Base-by-base conservation (phyloP, 2,797 vertebrate species). In the Phylloscopus collybita region DNA sequence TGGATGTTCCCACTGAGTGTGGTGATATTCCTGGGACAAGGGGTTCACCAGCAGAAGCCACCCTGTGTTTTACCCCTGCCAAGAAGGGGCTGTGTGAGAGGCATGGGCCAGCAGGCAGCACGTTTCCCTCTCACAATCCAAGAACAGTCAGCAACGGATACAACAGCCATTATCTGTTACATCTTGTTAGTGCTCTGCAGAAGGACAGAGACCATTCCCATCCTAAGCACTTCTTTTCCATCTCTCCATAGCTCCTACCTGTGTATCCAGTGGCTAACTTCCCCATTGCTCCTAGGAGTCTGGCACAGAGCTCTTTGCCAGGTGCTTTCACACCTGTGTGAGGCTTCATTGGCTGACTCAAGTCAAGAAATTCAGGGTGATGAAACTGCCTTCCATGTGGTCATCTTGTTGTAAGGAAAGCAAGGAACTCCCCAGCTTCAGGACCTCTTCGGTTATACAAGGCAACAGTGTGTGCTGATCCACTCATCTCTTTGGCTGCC, bases 401-500 rank as follows among this genome's bases (percentile, higher is more conserved):
- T 16, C 15, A 20, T 14, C 60, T 76, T 16, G 6, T 16, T 72
- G 56, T 38, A 61, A 47, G 38, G n/a, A 79, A 49, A 66, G 44
- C 17, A 66, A 69, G 59, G 36, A 65, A 26, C 12, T 85, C 47
- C 47, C n/a, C 44, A 45, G 21, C 13, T 51, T 59, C 64, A 44
- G 47, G 12, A 69, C 8, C 19, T 54, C 2, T 13, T 71, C 49
- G 50, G 26, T 36, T 40, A 29, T 0, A 21, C 3, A 21, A 88
- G 23, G 49, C 47, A 66, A 44, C 6, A 65, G 27, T 0, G 0
- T 20, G 12, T 60, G 42, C 32, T 75, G 50, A 38, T 75, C 59
- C 62, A 0, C 34, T 50, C 0, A 0, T 44, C 32, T 22, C 38
- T 60, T 56, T 23, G 17, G 25, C 56, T 27, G 3, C 19, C 50